Evolutionary conservation across 2,113 vertebrate species (phyloP).

Genomic region (Pseudorectes ferrugineus): DNA sequence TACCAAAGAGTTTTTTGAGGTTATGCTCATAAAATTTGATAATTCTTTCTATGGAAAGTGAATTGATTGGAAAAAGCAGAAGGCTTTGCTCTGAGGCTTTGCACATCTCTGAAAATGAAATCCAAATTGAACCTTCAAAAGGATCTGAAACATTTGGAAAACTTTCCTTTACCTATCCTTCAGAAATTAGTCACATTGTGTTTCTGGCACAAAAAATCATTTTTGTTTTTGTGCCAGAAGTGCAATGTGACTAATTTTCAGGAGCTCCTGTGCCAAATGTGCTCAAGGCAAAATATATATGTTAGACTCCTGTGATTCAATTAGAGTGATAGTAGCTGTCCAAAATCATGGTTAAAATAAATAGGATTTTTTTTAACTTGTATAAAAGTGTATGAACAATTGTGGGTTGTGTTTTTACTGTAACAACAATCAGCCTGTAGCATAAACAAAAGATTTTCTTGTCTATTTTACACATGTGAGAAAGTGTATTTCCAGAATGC

Average conservation of each 20-base stretch:
- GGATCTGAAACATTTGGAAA: neutral
- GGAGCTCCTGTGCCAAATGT: neutral
- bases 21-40: neutral
- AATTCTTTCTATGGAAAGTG: neutral
- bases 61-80: neutral
- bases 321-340: neutral
- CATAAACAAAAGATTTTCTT: neutral
- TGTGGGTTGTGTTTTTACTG: neutral
- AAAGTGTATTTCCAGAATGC: neutral
- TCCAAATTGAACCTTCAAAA: neutral
- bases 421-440: neutral
- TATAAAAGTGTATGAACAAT: neutral
- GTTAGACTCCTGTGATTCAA: neutral
- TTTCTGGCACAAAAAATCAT: neutral
- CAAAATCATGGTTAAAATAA: neutral
- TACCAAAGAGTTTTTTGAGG: neutral
- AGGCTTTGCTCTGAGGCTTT: neutral
- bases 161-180: neutral
- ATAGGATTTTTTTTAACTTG: neutral
- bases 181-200: neutral
- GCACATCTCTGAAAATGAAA: neutral
- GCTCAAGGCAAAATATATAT: neutral
- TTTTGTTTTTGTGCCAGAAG: neutral
- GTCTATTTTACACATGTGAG: neutral
- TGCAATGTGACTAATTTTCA: neutral